These are phyloP conservation scores for Rotaria sp. DNA, from an alignment of 2,888 invertebrate genomes.

Conservation along the genomic window DNA sequence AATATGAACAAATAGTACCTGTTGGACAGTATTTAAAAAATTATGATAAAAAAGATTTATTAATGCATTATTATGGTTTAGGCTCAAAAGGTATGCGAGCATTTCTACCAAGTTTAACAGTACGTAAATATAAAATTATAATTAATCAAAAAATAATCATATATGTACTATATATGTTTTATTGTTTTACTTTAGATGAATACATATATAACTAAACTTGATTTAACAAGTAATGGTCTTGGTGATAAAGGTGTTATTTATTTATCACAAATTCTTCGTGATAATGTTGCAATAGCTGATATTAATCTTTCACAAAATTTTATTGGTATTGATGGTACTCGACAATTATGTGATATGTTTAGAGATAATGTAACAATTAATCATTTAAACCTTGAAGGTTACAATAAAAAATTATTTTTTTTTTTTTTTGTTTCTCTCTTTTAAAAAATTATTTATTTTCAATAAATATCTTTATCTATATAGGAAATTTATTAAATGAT, in stretches of 20 bases:
- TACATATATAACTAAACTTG: background rate
- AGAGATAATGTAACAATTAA: constrained; percentile 11
- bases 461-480: background rate
- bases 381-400: background rate
- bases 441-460: too few relatives aligned
- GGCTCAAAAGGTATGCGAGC: background rate
- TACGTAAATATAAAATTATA: background rate
- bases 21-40: background rate
- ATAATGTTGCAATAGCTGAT: background rate
- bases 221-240: background rate
- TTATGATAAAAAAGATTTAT: background rate
- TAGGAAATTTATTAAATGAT: constrained; percentile 19
- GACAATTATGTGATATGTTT: background rate
- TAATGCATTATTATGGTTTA: background rate
- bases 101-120: background rate
- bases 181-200: background rate
- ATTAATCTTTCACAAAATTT: background rate
- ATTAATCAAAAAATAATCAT: background rate
- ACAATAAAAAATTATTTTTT: background rate
- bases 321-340: background rate
- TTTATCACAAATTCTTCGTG: background rate
- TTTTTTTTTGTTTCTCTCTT: too few relatives aligned
- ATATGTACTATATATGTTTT: background rate
- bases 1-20: background rate
- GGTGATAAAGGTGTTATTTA: background rate